phyloP scores from a whole-genome alignment of 2,113 vertebrate genomes.

The Aspiorhynchus laticeps region DNA sequence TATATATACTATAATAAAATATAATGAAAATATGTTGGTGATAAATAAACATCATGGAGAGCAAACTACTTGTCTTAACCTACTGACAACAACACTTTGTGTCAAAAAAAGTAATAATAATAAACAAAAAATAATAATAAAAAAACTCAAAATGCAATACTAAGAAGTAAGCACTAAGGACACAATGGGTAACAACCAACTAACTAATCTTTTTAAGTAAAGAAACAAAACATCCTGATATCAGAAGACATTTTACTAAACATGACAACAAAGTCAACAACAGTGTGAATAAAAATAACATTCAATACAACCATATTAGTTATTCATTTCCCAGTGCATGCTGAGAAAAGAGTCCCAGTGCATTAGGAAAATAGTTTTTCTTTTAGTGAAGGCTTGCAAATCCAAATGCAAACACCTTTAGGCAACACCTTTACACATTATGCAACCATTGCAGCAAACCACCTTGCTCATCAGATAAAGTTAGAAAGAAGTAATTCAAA shows the following conservation, averaged over 20 bases:
- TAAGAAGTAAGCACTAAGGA: not conserved
- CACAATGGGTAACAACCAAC: not conserved
- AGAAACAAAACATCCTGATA: not conserved
- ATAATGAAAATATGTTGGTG: too few species aligned
- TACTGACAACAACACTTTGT: not conserved
- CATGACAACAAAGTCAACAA: not conserved
- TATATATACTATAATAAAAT: not conserved
- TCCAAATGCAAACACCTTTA: not conserved
- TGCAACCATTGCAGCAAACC: not conserved
- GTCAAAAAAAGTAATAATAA: not conserved
- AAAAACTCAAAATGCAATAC: not conserved
- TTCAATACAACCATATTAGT: not conserved
- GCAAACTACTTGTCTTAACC: not conserved
- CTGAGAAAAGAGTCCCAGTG: not conserved
- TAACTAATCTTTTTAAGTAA: not conserved
- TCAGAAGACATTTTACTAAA: not conserved
- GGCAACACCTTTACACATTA: not conserved
- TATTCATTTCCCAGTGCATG: not conserved
- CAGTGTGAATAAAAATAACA: not conserved
- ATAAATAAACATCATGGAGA: too few species aligned
- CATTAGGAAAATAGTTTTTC: too few species aligned
- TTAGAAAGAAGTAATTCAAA: slow-evolving; percentile 12
- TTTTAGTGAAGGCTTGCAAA: not conserved
- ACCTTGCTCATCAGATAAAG: not conserved
- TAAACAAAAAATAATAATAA: not conserved